Evolutionary conservation across 2,113 vertebrate genomes (phyloP).

Genomic region (Oreochromis aureus): DNA sequence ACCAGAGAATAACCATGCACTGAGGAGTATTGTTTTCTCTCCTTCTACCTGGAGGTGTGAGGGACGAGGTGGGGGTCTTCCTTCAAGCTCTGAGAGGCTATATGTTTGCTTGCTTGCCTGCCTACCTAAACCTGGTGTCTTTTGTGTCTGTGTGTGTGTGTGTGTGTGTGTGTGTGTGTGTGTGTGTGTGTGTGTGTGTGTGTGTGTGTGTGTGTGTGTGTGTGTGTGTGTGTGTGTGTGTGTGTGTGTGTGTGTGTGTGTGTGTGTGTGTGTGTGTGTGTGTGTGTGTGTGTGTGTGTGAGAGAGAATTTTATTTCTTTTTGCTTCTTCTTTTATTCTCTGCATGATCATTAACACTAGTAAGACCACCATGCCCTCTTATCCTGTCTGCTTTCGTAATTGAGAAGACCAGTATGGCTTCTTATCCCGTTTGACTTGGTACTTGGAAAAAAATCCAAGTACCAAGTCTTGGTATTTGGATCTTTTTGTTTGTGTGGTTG

Average conservation of each 20-base stretch:
- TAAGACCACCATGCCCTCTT: conserved; percentile 33
- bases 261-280: too few species aligned
- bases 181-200: too few species aligned
- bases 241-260: too few species aligned
- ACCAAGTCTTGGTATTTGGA: background rate
- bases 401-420: background rate
- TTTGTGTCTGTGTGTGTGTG: background rate
- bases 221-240: too few species aligned
- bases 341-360: conserved; percentile 57
- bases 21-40: conserved; percentile 35
- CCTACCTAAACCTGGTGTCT: conserved; percentile 37
- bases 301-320: conserved; percentile 6
- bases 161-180: too few species aligned
- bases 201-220: too few species aligned
- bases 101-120: conserved; percentile 54
- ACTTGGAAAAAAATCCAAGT: background rate
- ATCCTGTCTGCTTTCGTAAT: conserved; percentile 32
- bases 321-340: conserved; percentile 31
- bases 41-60: conserved; percentile 55
- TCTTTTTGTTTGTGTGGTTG: conserved; percentile 14
- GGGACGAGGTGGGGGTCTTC: conserved; percentile 42
- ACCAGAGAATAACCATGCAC: conserved; percentile 40
- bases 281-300: too few species aligned
- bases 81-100: conserved; percentile 55
- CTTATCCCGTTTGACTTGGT: background rate